Conservation (phyloP, 2,113 vertebrate genomes). For the Lethenteron camtschaticum region DNA sequence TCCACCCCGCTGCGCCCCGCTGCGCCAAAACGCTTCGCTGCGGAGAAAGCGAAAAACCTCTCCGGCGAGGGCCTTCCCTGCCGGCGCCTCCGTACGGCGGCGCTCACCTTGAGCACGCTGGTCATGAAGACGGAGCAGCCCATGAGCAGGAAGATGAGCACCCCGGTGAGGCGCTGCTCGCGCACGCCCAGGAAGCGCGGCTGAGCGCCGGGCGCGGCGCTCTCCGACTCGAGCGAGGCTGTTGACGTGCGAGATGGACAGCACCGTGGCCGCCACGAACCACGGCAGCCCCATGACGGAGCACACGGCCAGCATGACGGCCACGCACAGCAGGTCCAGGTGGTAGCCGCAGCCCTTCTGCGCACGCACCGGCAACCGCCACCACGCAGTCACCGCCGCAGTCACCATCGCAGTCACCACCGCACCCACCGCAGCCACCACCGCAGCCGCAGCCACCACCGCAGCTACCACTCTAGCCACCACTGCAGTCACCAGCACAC, state of each 20-base stretch:
- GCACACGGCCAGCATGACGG: constrained; percentile 81
- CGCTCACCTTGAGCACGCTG: constrained; percentile 59
- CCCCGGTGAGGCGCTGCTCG: constrained; percentile 80
- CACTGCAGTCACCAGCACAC: too few relatives aligned
- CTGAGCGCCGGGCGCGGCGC: constrained; percentile 82
- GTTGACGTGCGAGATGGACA: constrained; percentile 91
- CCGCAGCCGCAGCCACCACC: too few relatives aligned
- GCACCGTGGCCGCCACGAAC: constrained; percentile 95
- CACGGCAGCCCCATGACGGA: constrained; percentile 89
- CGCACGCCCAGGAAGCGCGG: constrained; percentile 88
- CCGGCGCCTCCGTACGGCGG: not conserved
- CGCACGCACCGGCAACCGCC: constrained; percentile 6
- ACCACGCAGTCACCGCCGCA: too few relatives aligned
- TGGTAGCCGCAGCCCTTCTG: constrained; percentile 98
- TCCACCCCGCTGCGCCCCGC: too few relatives aligned
- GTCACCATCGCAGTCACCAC: too few relatives aligned
- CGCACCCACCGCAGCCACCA: too few relatives aligned
- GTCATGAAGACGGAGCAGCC: constrained; percentile 96
- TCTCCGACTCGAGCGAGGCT: constrained; percentile 80
- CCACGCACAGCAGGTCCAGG: constrained; percentile 77
- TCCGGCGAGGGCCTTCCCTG: too few relatives aligned
- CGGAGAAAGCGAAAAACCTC: too few relatives aligned
- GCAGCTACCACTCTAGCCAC: too few relatives aligned
- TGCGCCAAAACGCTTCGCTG: too few relatives aligned
- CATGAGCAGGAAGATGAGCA: constrained; percentile 97